phyloP scores from a whole-genome alignment of 53 echinoderm and acorn worm genomes.

The Holothuria leucospilota region DNA sequence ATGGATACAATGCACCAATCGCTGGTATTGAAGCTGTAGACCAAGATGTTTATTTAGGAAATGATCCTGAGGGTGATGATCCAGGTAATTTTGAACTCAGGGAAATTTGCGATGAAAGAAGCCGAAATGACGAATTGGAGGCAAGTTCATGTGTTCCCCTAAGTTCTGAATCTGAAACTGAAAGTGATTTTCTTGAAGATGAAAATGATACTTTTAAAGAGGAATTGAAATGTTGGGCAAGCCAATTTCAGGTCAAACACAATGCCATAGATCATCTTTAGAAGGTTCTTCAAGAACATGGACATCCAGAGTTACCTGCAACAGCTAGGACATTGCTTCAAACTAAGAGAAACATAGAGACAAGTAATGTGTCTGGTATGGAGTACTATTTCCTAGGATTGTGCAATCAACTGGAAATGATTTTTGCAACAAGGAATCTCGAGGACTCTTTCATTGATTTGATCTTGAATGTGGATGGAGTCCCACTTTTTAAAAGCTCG shows the following conservation, averaged over 20 bases:
- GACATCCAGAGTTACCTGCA: slow-evolving; percentile 51
- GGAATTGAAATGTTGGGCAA: slow-evolving; percentile 61
- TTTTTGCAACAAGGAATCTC: slow-evolving; percentile 50
- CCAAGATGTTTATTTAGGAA: too few species aligned
- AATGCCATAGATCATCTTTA: slow-evolving; percentile 56
- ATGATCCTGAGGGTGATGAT: too few species aligned
- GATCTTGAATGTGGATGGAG: slow-evolving; percentile 59
- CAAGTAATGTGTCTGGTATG: slow-evolving; percentile 57
- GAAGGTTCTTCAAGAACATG: slow-evolving; percentile 48
- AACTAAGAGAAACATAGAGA: slow-evolving; percentile 59
- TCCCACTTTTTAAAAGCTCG: slow-evolving; percentile 60
- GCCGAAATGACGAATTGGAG: too few species aligned
- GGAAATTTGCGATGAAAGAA: too few species aligned
- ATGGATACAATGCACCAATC: too few species aligned
- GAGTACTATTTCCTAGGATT: slow-evolving; percentile 63
- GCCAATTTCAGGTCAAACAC: slow-evolving; percentile 65
- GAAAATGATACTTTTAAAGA: neutral
- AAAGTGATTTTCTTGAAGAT: too few species aligned
- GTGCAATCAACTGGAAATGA: slow-evolving; percentile 49
- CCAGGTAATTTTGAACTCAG: too few species aligned
- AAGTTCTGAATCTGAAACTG: too few species aligned
- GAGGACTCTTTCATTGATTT: slow-evolving; percentile 52
- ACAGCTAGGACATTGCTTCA: slow-evolving; percentile 54
- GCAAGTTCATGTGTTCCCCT: too few species aligned
- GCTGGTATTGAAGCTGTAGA: too few species aligned